Evolutionary conservation across 2,888 invertebrate species (phyloP), one percentile per base, ranked within the genome.

Genomic region (Tolmerus cingulatus): DNA sequence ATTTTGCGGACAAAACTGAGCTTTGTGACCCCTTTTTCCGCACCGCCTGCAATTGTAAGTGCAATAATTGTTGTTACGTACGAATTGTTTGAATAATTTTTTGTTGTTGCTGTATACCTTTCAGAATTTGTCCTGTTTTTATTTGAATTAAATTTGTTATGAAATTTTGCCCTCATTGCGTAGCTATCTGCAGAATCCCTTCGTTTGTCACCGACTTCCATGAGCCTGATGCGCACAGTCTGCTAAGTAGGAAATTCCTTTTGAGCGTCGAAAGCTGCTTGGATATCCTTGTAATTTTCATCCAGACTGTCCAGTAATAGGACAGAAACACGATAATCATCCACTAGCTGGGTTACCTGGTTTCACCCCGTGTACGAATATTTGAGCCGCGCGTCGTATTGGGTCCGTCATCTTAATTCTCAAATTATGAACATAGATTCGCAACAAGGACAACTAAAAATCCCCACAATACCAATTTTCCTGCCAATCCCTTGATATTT

Each of bases 191-290:
- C 23, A 12, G 30, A 74, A 23, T 74, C 74, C 27, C 12, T 74
- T 23, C 30, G 74, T 74, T 74, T 74, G 27, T 74, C 74, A 14
- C 74, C 19, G 12, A 74, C n/a, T 23, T 74, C 74, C 74, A 74
- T 74, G n/a, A 74, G 74, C n/a, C 19, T 74, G 74, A 74, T 19
- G 74, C 74, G 74, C 74, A 74, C 74, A 14, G 74, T 74, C n/a
- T 74, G 74, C 5, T 30, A 27, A 46, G 46, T 5, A 12, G 77
- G 77, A 19, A 34, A 77, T 9, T 27, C 77, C 12, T 19, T 77
- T 37, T 77, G 77, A 9, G 78, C 84, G 66, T 84, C 86, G 40
- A 88, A 88, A 40, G 87, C 87, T 74, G 87, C 85, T 51, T 87
- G 88, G 0, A 88, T 79, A 19, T 78, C 81, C 77, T 76, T 87